Evolutionary conservation across 2,888 invertebrate genomes (phyloP), one percentile per base, ranked within the genome.

Genomic region (Meghimatium bilineatum): DNA sequence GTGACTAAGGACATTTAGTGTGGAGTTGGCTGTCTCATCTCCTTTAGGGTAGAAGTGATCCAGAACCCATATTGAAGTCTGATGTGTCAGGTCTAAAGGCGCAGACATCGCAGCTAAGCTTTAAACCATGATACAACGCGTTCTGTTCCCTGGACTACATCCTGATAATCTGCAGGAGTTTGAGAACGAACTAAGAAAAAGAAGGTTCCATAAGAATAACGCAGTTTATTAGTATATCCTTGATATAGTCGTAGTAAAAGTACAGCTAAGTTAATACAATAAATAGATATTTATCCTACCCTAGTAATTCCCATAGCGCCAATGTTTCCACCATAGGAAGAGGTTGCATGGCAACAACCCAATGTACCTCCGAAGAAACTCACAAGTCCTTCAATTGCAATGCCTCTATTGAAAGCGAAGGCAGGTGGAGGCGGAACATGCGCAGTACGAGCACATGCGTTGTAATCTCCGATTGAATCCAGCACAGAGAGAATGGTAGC

Each of bases 271-370:
- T 60, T 5, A 60, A 60, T 26, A 60, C 6, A 8, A 12, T 3
- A 26, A 60, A 44, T 44, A 44, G 6, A 44, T 44, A 44, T 44
- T 44, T 44, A 3, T 56, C 36, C 97, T 90, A 96, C 97, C 95
- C 96, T 96, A 3, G 97, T 97, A 1, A 97, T 96, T 67, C 97
- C 97, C 88, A 97, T 97, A 3, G 97, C 97, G 0, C 97, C 97
- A 67, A 97, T 97, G 93, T 97, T 97, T 92, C 97, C 97, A 49
- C 97, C 97, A 91, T 97, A 97, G 0, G 97, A 97, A 89, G 97
- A 97, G 78, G 97, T 97, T 0, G 97, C 97, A 91, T 97, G 97
- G 1, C 97, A 97, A 71, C 96, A 95, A 26, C 97, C 97, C 95
- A 97, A 96, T 8, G 97, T 94, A 0, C 97, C 97, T 0, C 97